Evolutionary conservation across 2,888 invertebrate species (phyloP).

Genomic region (Lepidonotus clava): DNA sequence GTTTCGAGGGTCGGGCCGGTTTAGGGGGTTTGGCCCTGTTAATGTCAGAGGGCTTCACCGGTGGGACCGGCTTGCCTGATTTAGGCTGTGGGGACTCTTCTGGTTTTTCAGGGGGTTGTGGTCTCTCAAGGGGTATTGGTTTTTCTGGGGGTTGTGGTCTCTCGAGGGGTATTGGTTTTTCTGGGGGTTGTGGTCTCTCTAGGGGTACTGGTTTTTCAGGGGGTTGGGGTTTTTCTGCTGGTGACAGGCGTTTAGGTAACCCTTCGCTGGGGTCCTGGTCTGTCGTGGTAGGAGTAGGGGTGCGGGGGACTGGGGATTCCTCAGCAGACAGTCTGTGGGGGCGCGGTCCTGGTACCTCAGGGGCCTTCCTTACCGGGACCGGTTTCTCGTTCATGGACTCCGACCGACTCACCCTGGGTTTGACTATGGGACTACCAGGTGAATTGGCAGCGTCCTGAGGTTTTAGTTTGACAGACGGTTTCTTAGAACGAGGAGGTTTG

Average conservation of each 20-base stretch:
- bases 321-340: not conserved
- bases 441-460: not conserved
- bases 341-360: not conserved
- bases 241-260: no score
- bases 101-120: not conserved
- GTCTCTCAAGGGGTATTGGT: not conserved
- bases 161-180: not conserved
- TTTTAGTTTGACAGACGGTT: conserved; percentile 34
- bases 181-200: not conserved
- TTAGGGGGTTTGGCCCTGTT: not conserved
- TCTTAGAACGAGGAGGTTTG: conserved; percentile 15
- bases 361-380: conserved; percentile 41
- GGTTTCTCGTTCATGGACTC: conserved; percentile 18
- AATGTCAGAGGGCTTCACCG: not conserved
- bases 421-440: not conserved
- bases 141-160: not conserved
- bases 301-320: no score
- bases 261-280: no score
- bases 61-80: conserved; percentile 1
- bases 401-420: conserved; percentile 3
- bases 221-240: not conserved
- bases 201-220: not conserved
- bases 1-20: not conserved
- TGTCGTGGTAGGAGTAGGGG: no score
- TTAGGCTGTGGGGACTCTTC: not conserved